These are phyloP conservation scores for Alces alces DNA, from an alignment of 2,113 vertebrate species.

Conservation along the genomic window DNA sequence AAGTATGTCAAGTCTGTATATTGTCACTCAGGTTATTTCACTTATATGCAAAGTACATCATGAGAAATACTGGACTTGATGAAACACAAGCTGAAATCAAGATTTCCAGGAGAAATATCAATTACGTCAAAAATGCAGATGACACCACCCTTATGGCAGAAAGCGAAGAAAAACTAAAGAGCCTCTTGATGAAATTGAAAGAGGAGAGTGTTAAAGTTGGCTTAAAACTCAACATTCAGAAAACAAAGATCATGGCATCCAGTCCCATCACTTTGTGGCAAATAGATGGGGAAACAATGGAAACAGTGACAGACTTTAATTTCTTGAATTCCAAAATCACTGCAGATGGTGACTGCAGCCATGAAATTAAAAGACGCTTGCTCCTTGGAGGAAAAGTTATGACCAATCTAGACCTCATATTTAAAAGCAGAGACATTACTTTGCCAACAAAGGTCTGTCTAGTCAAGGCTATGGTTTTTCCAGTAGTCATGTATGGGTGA, in stretches of 20 bases:
- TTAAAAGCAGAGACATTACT: not conserved
- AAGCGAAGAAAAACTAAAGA: not conserved
- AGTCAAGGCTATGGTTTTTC: not conserved
- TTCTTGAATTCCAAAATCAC: not conserved
- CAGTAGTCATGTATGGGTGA: not conserved
- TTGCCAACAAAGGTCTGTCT: not conserved
- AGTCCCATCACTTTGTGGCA: not conserved
- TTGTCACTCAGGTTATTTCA: not conserved
- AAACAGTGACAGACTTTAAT: not conserved
- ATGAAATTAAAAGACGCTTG: not conserved
- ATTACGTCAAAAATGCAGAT: not conserved
- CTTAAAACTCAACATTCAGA: not conserved
- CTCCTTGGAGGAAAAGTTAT: not conserved
- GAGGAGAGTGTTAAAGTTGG: not conserved
- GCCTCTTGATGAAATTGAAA: not conserved
- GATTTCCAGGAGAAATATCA: not conserved
- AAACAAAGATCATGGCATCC: not conserved
- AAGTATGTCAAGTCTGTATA: not conserved
- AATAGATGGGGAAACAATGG: not conserved
- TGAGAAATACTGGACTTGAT: not conserved
- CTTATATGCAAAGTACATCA: not conserved
- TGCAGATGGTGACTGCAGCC: not conserved
- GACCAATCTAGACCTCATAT: not conserved
- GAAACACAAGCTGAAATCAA: not conserved
- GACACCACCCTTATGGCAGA: not conserved